Percentiles rank a stretch among this genome's conserved stretches.
These are phyloP conservation scores for Strix aluco DNA, from an alignment of 2,113 vertebrate genomes.

Conservation along the genomic window DNA sequence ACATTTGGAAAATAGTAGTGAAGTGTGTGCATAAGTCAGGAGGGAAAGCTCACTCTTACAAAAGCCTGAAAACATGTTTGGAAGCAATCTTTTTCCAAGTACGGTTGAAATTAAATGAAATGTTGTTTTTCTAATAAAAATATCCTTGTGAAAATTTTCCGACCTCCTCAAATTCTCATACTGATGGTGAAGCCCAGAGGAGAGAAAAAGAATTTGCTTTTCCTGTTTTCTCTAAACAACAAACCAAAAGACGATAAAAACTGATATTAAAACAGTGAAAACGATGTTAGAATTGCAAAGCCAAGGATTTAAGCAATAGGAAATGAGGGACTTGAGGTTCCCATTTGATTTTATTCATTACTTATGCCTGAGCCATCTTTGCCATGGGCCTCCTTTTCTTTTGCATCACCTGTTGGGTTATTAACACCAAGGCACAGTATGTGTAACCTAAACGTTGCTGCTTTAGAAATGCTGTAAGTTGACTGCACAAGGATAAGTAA, in stretches of 20 bases:
- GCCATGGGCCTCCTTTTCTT: background rate
- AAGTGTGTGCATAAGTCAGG: background rate
- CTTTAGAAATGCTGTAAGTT: background rate
- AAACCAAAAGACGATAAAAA: background rate
- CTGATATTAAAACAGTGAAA: background rate
- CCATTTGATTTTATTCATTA: background rate
- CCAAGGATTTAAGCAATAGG: background rate
- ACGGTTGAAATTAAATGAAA: background rate
- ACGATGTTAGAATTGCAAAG: background rate
- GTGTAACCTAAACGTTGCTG: rapidly evolving
- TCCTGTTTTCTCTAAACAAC: background rate
- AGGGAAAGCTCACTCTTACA: background rate
- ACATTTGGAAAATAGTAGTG: background rate
- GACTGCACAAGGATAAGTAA: background rate
- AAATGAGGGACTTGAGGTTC: background rate
- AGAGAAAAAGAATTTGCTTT: background rate
- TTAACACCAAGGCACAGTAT: background rate
- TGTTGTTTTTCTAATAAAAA: background rate
- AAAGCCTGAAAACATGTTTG: background rate
- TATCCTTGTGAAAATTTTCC: background rate
- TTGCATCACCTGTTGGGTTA: background rate
- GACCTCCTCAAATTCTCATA: background rate
- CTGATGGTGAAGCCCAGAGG: background rate
- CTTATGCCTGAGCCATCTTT: background rate
- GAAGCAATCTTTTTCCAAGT: background rate